Conservation (phyloP, 1,140 invertebrate species). For the Brachionus koreanus region DNA sequence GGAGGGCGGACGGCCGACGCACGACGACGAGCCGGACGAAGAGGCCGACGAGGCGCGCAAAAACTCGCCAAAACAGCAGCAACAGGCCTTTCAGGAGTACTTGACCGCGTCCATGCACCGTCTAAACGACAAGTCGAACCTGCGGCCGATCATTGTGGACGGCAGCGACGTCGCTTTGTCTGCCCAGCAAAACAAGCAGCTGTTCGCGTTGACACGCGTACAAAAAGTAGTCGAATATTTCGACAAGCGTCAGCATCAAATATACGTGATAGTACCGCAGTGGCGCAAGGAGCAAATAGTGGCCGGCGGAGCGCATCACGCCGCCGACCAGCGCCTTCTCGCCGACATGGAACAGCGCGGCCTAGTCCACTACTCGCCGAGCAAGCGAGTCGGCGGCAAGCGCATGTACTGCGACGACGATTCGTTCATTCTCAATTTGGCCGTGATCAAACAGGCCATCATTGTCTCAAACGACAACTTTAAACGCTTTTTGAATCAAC, state of each 20-base stretch:
- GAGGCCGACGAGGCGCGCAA: neutral
- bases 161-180: slow-evolving; percentile 56
- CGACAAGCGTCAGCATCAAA: slow-evolving; percentile 55
- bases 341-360: slow-evolving; percentile 80
- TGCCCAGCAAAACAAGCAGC: slow-evolving; percentile 1
- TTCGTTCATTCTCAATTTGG: slow-evolving; percentile 78
- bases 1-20: neutral
- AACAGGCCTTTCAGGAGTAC: slow-evolving; percentile 20
- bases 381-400: slow-evolving; percentile 74
- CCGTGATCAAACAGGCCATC: slow-evolving; percentile 81
- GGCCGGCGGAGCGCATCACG: neutral
- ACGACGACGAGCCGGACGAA: neutral
- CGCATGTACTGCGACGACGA: slow-evolving; percentile 93
- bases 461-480: slow-evolving; percentile 98
- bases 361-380: slow-evolving; percentile 86
- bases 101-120: neutral
- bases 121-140: slow-evolving; percentile 45
- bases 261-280: slow-evolving; percentile 25
- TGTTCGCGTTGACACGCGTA: neutral
- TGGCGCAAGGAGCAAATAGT: slow-evolving; percentile 19
- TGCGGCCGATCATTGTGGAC: slow-evolving; percentile 56
- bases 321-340: slow-evolving; percentile 77
- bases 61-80: neutral
- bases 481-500: slow-evolving; percentile 81
- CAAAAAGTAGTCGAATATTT: slow-evolving; percentile 43